Evolutionary conservation across 2,888 invertebrate species (phyloP).

Genomic region (Venusia cambrica): DNA sequence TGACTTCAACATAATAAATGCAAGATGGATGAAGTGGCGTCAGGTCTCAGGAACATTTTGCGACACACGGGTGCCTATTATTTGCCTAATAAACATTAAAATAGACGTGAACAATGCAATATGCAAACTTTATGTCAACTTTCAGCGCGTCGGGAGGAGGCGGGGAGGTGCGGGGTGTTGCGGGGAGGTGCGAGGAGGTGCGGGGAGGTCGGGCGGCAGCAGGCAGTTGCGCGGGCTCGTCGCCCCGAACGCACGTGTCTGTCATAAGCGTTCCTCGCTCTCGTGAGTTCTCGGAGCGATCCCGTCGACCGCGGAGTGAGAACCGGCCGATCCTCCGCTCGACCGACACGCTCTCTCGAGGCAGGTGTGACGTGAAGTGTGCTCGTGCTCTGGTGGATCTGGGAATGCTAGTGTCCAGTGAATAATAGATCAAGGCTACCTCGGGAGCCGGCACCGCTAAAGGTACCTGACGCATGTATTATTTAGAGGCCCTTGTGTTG

Average conservation of each 20-base stretch:
- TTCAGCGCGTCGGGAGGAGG: constrained; percentile 49
- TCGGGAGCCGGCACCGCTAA: constrained; percentile 58
- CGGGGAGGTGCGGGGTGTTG: constrained; percentile 37
- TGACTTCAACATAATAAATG: too few relatives aligned
- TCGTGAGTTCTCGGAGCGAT: constrained; percentile 9
- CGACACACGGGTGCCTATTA: too few relatives aligned
- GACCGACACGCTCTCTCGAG: constrained; percentile 17
- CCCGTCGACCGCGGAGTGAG: constrained; percentile 13
- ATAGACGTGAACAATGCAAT: constrained; percentile 29
- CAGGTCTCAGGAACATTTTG: too few relatives aligned
- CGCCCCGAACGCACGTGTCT: constrained; percentile 40
- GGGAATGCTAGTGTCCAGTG: constrained; percentile 47
- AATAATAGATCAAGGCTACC: constrained; percentile 50
- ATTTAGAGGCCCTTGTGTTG: constrained; percentile 33
- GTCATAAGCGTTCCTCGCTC: constrained; percentile 5
- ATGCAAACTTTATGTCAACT: constrained; percentile 31
- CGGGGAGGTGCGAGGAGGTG: constrained; percentile 53
- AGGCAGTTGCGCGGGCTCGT: constrained; percentile 60
- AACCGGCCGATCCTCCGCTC: constrained; percentile 23
- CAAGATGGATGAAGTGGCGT: too few relatives aligned
- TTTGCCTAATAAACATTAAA: too few relatives aligned
- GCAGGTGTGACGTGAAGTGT: constrained; percentile 43
- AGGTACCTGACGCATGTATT: constrained; percentile 51
- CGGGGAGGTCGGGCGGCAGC: constrained; percentile 28
- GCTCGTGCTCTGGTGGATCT: constrained; percentile 41